Conservation (phyloP, 2,888 invertebrate species). For the Hypercompe scribonia region DNA sequence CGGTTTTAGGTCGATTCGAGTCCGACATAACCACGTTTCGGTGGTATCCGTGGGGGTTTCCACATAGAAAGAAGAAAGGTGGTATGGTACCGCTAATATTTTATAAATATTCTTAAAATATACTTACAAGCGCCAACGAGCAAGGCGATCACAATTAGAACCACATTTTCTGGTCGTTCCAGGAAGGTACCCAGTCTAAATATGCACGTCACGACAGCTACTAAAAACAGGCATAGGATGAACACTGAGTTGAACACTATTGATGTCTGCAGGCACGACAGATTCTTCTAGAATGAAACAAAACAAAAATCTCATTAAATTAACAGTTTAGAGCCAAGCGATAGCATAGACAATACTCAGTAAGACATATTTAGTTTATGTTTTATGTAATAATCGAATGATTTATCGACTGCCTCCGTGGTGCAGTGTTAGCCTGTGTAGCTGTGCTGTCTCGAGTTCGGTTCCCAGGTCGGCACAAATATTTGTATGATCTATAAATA, state of each 20-base stretch:
- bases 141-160: conserved; percentile 62
- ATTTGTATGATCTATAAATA: too few relatives aligned
- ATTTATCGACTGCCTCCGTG: too few relatives aligned
- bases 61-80: too few relatives aligned
- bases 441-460: too few relatives aligned
- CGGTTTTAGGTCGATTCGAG: too few relatives aligned
- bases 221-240: conserved; percentile 78
- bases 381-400: too few relatives aligned
- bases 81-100: too few relatives aligned
- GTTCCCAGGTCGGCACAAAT: too few relatives aligned
- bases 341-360: not conserved
- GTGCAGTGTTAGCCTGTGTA: too few relatives aligned
- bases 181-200: conserved; percentile 68
- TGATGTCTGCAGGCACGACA: conserved; percentile 73
- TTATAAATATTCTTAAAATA: conserved; percentile 7
- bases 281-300: conserved; percentile 68
- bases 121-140: conserved; percentile 69
- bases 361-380: too few relatives aligned
- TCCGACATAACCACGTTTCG: too few relatives aligned
- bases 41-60: too few relatives aligned
- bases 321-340: not conserved
- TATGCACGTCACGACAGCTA: conserved; percentile 74
- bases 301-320: not conserved
- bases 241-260: conserved; percentile 79
- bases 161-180: conserved; percentile 59